Evolutionary conservation across 2,113 vertebrate genomes (phyloP), one percentile per base, ranked within the genome.

Genomic region (Castor canadensis): DNA sequence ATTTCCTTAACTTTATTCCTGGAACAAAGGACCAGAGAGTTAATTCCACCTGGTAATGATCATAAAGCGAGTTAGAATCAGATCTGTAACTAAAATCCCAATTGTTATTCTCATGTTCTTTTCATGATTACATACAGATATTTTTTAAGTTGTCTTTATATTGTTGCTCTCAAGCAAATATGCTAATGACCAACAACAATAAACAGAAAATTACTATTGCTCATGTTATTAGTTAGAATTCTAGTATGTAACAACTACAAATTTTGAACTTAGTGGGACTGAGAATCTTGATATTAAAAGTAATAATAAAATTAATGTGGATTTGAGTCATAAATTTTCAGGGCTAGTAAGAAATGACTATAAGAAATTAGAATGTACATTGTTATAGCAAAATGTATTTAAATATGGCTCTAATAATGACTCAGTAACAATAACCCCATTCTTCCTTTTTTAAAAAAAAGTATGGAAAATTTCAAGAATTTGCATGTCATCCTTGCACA

Each of bases 41-140:
- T 81, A 20, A 73, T 54, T 69, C 89, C 13, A 71, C 71, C 94
- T 94, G 12, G 6, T 40, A 58, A 96, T 64, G 1, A 58, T 26
- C 28, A 73, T 38, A 96, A 69, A 94, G 30, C 45, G 62, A 71
- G 19, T 75, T n/a, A 84, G 52, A 90, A 20, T 86, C n/a, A 92
- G 30, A 85, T 49, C 11, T 83, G 19, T 6, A 92, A 89, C 20
- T 56, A 77, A 87, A 73, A 76, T 86, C 7, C 17, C 67, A 30
- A 91, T 91, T 95, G 43, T 54, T 35, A 73, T 35, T 56, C 22
- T 75, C 54, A 35, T 83, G 5, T 60, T 64, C 26, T 90, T 87
- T 58, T 86, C 35, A 43, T 43, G 10, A 89, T 62, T 35, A n/a
- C 8, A 72, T 67, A 52, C 10, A 86, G 9, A 87, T 73, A n/a